Evolutionary conservation across 2,113 vertebrate genomes (phyloP).

Genomic region (Typhlomys cinereus): DNA sequence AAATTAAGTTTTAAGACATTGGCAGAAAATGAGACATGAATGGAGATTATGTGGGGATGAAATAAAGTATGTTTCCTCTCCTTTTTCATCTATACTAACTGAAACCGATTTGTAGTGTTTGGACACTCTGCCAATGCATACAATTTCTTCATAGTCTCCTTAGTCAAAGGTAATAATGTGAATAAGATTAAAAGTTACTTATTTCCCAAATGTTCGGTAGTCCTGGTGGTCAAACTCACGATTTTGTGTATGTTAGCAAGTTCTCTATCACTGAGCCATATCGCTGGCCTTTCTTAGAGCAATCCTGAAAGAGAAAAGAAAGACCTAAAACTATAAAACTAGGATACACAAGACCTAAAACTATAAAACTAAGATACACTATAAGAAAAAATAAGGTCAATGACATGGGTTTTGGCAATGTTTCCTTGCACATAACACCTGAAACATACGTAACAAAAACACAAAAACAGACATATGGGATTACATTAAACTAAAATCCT

Average conservation of each 20-base stretch:
- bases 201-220: not conserved
- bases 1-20: not conserved
- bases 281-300: not conserved
- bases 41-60: not conserved
- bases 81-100: not conserved
- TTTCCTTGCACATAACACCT: too few species aligned
- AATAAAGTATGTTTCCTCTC: not conserved
- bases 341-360: too few species aligned
- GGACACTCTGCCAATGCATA: not conserved
- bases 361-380: not conserved
- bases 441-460: not conserved
- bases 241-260: not conserved
- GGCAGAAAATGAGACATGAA: not conserved
- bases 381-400: not conserved
- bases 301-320: not conserved
- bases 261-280: not conserved
- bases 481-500: too few species aligned
- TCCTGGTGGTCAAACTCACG: not conserved
- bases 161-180: not conserved
- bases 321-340: too few species aligned
- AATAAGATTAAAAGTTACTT: not conserved
- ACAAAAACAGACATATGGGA: too few species aligned
- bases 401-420: too few species aligned
- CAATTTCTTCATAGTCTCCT: too few species aligned
- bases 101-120: not conserved